A percentile compares a stretch with the other conserved stretches of the same genome.
Conservation (phyloP, 2,113 vertebrate species). For the Regulus satrapa region DNA sequence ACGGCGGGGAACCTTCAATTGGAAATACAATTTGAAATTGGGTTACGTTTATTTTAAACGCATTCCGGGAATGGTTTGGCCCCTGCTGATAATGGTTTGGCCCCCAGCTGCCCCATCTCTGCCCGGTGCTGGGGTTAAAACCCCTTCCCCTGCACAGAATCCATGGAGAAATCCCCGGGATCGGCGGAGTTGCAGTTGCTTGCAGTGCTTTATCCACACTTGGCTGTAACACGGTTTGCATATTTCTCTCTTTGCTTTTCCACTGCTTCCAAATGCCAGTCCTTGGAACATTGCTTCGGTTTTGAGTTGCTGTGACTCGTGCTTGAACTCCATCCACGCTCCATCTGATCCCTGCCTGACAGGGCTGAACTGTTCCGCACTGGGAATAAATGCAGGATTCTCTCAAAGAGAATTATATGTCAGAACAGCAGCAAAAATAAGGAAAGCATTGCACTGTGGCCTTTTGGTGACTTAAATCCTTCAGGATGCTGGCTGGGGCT, state of each 20-base stretch:
- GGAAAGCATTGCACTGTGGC: neutral
- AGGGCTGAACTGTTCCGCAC: neutral
- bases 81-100: neutral
- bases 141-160: neutral
- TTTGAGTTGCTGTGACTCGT: neutral
- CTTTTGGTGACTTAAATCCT: neutral
- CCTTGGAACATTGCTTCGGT: neutral
- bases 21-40: neutral
- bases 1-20: neutral
- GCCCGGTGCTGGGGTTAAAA: neutral
- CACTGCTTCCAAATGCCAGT: neutral
- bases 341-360: neutral
- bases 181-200: slow-evolving; percentile 6
- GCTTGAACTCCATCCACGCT: neutral
- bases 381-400: neutral
- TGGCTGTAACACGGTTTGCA: neutral
- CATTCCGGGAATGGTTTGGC: neutral
- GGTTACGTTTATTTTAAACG: neutral
- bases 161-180: neutral
- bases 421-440: neutral
- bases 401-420: neutral
- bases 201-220: slow-evolving; percentile 2
- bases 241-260: slow-evolving; percentile 21
- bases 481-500: neutral
- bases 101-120: neutral